These are phyloP conservation scores for Hylaea fasciaria DNA, from an alignment of 2,888 invertebrate genomes.

Conservation along the genomic window DNA sequence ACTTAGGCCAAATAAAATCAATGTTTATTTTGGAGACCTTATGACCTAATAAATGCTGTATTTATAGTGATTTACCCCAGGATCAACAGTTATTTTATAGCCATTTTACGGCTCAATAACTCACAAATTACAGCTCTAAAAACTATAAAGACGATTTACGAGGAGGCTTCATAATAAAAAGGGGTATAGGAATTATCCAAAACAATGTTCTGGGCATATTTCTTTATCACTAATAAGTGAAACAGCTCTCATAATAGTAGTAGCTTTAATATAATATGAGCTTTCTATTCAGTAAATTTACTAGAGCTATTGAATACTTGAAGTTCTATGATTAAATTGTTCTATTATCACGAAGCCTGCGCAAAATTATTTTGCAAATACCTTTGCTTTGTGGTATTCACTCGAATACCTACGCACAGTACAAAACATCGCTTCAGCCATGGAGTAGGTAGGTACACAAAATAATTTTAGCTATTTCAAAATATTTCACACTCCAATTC, in stretches of 20 bases:
- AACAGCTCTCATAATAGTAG: neutral
- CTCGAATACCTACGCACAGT: slow-evolving; percentile 4
- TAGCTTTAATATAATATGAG: too few relatives aligned
- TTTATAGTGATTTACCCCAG: slow-evolving; percentile 32
- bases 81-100: slow-evolving; percentile 48
- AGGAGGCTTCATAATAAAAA: slow-evolving; percentile 28
- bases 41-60: slow-evolving; percentile 29
- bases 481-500: slow-evolving; percentile 22
- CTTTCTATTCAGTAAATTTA: too few relatives aligned
- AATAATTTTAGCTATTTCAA: too few relatives aligned
- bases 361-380: slow-evolving; percentile 1
- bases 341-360: too few relatives aligned
- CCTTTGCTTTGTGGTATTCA: neutral
- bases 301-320: too few relatives aligned
- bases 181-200: slow-evolving; percentile 7
- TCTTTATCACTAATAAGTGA: neutral
- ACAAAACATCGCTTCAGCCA: neutral
- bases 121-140: slow-evolving; percentile 48
- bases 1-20: slow-evolving; percentile 6
- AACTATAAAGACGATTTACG: slow-evolving; percentile 41
- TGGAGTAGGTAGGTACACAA: too few relatives aligned
- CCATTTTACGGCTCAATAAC: slow-evolving; percentile 50
- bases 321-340: too few relatives aligned
- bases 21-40: slow-evolving; percentile 21
- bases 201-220: neutral